Percentiles rank a stretch among this genome's conserved stretches.
Evolutionary conservation across 2,797 vertebrate genomes (phyloP).

Genomic region (Pseudochromis fuscus): DNA sequence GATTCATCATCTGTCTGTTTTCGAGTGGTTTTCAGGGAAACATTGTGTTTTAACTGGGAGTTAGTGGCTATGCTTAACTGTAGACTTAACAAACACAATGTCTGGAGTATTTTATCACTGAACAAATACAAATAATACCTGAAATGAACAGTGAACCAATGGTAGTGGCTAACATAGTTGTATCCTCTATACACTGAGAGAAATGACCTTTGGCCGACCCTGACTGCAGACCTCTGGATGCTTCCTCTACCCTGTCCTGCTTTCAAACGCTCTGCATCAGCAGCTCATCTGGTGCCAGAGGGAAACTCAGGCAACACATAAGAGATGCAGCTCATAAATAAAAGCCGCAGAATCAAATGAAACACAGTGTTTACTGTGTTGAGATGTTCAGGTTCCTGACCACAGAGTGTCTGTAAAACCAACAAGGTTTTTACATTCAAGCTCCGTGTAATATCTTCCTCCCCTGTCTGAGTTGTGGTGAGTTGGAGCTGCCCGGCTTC

Average conservation of each 20-base stretch:
- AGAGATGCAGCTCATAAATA: slow-evolving; percentile 23
- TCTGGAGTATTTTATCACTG: not conserved
- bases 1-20: not conserved
- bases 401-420: not conserved
- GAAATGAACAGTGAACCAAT: not conserved
- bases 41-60: not conserved
- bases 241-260: slow-evolving; percentile 56
- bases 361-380: not conserved
- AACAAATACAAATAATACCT: not conserved
- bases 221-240: slow-evolving; percentile 29
- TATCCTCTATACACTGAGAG: not conserved
- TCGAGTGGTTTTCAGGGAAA: too few species aligned
- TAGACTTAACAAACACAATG: too few species aligned
- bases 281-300: slow-evolving; percentile 47
- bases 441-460: not conserved
- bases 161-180: not conserved
- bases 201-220: slow-evolving; percentile 24
- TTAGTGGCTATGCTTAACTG: too few species aligned
- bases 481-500: not conserved
- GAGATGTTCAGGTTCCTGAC: not conserved
- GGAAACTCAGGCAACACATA: slow-evolving; percentile 22
- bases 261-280: slow-evolving; percentile 52
- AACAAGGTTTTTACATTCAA: not conserved
- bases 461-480: not conserved
- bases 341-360: slow-evolving; percentile 10